Evolutionary conservation across 2,113 vertebrate genomes (phyloP).

Genomic region (Corythoichthys intestinalis): DNA sequence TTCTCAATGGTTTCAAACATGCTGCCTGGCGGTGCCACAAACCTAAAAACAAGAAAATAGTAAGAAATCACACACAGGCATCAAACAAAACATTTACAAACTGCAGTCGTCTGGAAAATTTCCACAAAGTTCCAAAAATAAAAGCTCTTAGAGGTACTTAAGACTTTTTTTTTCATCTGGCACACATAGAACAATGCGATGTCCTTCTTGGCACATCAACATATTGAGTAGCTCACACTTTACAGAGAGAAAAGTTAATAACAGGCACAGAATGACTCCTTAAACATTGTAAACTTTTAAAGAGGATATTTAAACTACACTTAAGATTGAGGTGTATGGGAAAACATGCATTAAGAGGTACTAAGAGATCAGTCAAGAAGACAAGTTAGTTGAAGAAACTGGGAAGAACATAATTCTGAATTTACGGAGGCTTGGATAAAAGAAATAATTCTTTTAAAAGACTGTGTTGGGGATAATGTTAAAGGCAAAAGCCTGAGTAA

Average conservation of each 20-base stretch:
- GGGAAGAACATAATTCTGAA: neutral
- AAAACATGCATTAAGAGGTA: constrained; percentile 12
- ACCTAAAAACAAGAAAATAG: constrained; percentile 25
- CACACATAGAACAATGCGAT: constrained; percentile 38
- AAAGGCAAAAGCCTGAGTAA: neutral
- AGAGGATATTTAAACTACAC: constrained; percentile 24
- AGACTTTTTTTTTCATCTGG: constrained; percentile 18
- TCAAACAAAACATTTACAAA: constrained; percentile 47
- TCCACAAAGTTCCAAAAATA: constrained; percentile 61
- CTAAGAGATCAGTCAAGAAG: neutral
- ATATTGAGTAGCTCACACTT: constrained; percentile 51
- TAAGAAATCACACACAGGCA: constrained; percentile 39
- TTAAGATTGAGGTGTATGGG: constrained; percentile 1
- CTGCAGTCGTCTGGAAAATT: constrained; percentile 55
- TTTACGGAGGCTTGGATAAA: neutral
- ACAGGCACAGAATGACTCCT: constrained; percentile 68
- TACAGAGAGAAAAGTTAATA: constrained; percentile 48
- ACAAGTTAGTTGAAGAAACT: neutral
- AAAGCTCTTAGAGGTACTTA: constrained; percentile 63
- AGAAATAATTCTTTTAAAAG: neutral
- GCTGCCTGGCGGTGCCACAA: constrained; percentile 46
- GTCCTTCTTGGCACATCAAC: constrained; percentile 33
- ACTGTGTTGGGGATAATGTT: neutral
- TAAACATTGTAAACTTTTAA: constrained; percentile 61
- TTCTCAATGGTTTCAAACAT: constrained; percentile 57